These are phyloP conservation scores for Podargus strigoides DNA, from an alignment of 2,797 vertebrate species.

Conservation along the genomic window DNA sequence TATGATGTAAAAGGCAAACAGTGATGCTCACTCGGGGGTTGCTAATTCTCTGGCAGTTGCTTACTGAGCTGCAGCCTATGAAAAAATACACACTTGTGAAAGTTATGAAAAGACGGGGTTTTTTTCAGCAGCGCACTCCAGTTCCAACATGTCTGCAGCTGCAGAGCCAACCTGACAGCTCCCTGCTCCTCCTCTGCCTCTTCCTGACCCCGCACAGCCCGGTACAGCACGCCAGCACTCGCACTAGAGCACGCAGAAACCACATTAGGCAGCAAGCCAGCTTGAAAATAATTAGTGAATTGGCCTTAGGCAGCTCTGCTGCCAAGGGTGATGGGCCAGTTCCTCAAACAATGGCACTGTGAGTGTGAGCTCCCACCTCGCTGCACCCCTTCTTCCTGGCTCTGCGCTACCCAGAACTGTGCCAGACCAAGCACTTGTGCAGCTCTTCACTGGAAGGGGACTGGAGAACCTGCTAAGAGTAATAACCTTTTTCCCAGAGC, in stretches of 20 bases:
- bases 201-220: not conserved
- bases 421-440: not conserved
- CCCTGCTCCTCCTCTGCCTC: fast-evolving
- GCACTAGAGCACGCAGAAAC: not conserved
- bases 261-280: not conserved
- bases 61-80: not conserved
- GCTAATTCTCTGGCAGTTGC: not conserved
- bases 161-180: not conserved
- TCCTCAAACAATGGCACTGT: not conserved
- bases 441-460: not conserved
- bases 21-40: fast-evolving
- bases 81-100: not conserved
- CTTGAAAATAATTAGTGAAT: not conserved
- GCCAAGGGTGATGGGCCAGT: not conserved
- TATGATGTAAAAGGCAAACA: not conserved
- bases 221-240: not conserved
- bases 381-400: not conserved
- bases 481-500: not conserved
- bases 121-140: not conserved
- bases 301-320: fast-evolving
- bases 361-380: fast-evolving
- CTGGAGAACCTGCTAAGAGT: not conserved
- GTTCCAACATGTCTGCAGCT: not conserved
- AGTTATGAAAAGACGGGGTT: not conserved
- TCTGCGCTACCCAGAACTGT: not conserved